Evolutionary conservation across 53 echinoderm and acorn worm genomes (phyloP), one percentile per base, ranked within the genome.

Genomic region (Astropecten irregularis): DNA sequence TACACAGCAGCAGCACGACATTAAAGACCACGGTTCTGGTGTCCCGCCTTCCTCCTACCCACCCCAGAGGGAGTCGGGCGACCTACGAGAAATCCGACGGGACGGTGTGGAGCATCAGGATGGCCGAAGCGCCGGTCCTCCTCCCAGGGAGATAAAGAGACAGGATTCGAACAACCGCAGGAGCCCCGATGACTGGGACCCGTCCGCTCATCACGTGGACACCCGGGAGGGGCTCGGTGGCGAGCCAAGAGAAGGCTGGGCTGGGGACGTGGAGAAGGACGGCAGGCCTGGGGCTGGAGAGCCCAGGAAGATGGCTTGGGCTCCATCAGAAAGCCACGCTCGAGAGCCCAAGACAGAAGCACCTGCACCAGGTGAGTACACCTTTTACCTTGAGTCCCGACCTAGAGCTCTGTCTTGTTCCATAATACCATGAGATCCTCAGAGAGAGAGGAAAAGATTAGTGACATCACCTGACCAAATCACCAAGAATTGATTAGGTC

Each of bases 61-160:
- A 29, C 19, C 36, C 14, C 82, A 65, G 29, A 64, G 48, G 16
- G 50, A 86, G 55, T 40, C 39, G 14, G 66, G 32, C 8, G 50
- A 55, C n/a, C 28, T 51, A 23, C 67, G 50, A 33, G 66, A 67
- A 21, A 54, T 74, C 3, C 51, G 83, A 23, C 83, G 69, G 42
- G 42, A 42, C n/a, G 37, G 36, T 7, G 34, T 51, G 1, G 66
- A 66, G 22, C 71, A 81, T 10, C 81, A 25, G 37, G 63, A 81
- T 18, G 49, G 48, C 22, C 60, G 65, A n/a, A 48, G 63, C 20
- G 71, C 36, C 65, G n/a, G n/a, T n/a, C 37, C 69, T 14, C 53
- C 68, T 31, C 87, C 68, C 16, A 77, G 79, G 23, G 81, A 81
- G 81, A 81, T 69, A 3, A 81, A 60, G 42, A 73, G 69, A 48